phyloP scores from a whole-genome alignment of 2,888 invertebrate species.

The Spisula solida region DNA sequence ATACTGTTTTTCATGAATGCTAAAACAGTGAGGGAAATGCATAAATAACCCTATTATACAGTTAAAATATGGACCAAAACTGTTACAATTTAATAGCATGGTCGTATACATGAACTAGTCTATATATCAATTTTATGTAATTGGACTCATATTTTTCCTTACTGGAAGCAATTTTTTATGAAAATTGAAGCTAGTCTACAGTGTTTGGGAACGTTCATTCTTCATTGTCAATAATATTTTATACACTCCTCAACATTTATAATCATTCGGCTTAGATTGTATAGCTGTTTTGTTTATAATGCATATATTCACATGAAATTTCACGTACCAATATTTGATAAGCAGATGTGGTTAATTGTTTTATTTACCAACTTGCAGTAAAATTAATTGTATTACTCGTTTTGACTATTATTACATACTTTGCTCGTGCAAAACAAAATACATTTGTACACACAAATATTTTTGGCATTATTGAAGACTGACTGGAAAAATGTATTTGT shows the following conservation, averaged over 20 bases:
- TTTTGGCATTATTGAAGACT: no score
- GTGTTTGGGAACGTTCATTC: slow-evolving; percentile 15
- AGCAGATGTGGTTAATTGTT: no score
- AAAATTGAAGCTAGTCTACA: slow-evolving; percentile 26
- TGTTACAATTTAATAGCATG: neutral
- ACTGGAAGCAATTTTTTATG: neutral
- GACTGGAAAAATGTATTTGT: no score
- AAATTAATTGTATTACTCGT: no score
- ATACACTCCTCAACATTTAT: neutral
- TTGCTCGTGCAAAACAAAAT: no score
- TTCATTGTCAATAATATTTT: neutral
- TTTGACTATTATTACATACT: no score
- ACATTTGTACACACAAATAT: no score
- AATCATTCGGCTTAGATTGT: neutral
- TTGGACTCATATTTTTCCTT: neutral
- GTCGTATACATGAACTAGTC: neutral
- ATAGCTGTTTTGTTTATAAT: neutral
- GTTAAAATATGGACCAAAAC: neutral
- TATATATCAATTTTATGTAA: neutral
- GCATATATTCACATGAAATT: no score
- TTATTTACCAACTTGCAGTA: no score
- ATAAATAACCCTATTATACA: neutral
- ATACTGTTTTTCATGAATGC: neutral
- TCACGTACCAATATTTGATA: no score
- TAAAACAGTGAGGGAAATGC: slow-evolving; percentile 4